phyloP scores from a whole-genome alignment of 2,888 invertebrate species.

The Phanerotoma sp. region DNA sequence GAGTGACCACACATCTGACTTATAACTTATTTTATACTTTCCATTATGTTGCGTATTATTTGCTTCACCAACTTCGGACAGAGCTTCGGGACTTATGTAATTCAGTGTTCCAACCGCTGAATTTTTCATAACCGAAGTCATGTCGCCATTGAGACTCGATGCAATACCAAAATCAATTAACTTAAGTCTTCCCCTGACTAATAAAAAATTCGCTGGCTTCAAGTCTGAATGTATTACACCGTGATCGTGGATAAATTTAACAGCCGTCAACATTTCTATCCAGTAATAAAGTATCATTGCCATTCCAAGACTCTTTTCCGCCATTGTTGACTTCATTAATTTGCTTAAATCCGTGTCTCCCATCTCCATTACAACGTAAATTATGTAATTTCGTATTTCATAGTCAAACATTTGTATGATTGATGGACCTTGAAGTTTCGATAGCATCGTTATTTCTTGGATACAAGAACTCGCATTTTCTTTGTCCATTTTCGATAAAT shows the following conservation, averaged over 20 bases:
- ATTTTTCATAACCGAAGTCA: slow-evolving; percentile 84
- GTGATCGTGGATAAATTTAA: slow-evolving; percentile 85
- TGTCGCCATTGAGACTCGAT: slow-evolving; percentile 81
- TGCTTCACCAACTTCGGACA: slow-evolving; percentile 65
- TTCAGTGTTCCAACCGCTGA: slow-evolving; percentile 87
- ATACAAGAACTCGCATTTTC: slow-evolving; percentile 75
- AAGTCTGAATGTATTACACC: slow-evolving; percentile 97
- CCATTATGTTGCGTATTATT: slow-evolving; percentile 49
- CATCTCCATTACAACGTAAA: slow-evolving; percentile 89
- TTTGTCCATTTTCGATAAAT: slow-evolving; percentile 71
- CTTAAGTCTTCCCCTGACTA: slow-evolving; percentile 83
- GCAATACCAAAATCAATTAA: slow-evolving; percentile 98
- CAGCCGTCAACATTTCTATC: slow-evolving; percentile 91
- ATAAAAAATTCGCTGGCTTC: slow-evolving; percentile 94
- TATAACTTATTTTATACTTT: slow-evolving; percentile 60
- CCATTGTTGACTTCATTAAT: slow-evolving; percentile 64
- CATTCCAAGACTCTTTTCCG: slow-evolving; percentile 63
- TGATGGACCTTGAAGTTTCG: slow-evolving; percentile 78
- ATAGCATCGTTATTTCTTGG: slow-evolving; percentile 84
- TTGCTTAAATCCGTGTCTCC: slow-evolving; percentile 88
- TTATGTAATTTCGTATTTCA: slow-evolving; percentile 61
- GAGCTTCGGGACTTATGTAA: slow-evolving; percentile 95
- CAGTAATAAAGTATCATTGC: slow-evolving; percentile 85
- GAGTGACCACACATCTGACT: slow-evolving; percentile 96
- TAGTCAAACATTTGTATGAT: slow-evolving; percentile 85